These are phyloP conservation scores for Poeciliopsis turrubarensis DNA, from an alignment of 2,113 vertebrate genomes.

Conservation along the genomic window DNA sequence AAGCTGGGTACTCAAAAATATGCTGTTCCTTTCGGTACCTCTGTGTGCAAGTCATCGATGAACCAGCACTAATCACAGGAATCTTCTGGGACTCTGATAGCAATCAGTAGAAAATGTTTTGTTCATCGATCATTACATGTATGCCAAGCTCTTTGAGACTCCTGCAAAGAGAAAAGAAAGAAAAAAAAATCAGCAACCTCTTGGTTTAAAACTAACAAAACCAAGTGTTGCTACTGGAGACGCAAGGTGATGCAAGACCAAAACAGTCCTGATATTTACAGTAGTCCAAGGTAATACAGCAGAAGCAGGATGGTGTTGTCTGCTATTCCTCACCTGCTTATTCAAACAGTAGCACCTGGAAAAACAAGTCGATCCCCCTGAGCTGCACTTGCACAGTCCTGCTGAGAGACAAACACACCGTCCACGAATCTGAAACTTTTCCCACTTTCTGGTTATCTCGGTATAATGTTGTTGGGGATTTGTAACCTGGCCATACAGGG, in stretches of 20 bases:
- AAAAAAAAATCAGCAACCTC: neutral
- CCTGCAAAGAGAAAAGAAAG: neutral
- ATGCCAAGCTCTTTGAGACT: too few relatives aligned
- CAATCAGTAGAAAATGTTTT: too few relatives aligned
- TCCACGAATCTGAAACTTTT: conserved; percentile 45
- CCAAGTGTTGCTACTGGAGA: neutral
- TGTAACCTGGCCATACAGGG: conserved; percentile 39
- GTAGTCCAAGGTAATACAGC: neutral
- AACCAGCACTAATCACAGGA: neutral
- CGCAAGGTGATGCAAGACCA: neutral
- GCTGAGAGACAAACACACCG: conserved; percentile 37
- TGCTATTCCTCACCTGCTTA: conserved; percentile 25
- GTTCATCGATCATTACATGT: too few relatives aligned
- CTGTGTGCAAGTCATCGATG: too few relatives aligned
- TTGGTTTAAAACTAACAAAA: neutral
- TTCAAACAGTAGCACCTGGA: conserved; percentile 36
- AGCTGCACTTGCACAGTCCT: conserved; percentile 2
- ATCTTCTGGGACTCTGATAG: neutral
- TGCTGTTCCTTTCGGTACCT: too few relatives aligned
- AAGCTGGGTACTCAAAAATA: too few relatives aligned
- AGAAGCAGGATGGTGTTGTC: neutral
- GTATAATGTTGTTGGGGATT: conserved; percentile 40
- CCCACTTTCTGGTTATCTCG: conserved; percentile 54
- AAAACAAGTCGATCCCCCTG: conserved; percentile 36
- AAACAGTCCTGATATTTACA: neutral